phyloP scores from a whole-genome alignment of 2,888 invertebrate genomes.

The Branchinecta sandiegonensis region DNA sequence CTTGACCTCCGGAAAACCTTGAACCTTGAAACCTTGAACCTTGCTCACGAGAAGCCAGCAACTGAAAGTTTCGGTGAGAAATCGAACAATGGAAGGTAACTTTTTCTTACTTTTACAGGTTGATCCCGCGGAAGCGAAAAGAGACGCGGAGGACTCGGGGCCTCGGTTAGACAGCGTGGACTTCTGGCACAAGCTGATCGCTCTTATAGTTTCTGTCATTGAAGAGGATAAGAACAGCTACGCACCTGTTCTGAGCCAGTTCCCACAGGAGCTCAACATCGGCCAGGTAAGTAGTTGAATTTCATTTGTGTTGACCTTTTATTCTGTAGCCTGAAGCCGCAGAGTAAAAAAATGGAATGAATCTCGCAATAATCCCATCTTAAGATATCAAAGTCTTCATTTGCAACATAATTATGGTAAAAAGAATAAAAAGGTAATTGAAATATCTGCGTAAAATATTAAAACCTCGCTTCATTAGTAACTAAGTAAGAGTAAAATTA shows the following conservation, averaged over 20 bases:
- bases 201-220: slow-evolving; percentile 91
- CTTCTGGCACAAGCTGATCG: slow-evolving; percentile 96
- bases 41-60: no score
- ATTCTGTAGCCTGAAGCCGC: slow-evolving; percentile 97
- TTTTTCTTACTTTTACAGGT: slow-evolving; percentile 40
- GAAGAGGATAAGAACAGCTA: slow-evolving; percentile 98
- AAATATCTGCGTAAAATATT: no score
- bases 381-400: no score
- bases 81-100: not conserved
- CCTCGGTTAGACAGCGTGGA: slow-evolving; percentile 71
- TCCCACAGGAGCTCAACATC: slow-evolving; percentile 96
- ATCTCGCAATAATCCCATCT: no score
- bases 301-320: slow-evolving; percentile 71
- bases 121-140: slow-evolving; percentile 76
- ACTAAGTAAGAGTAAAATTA: no score
- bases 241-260: slow-evolving; percentile 94
- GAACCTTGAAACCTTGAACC: no score
- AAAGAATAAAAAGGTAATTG: no score
- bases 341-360: slow-evolving; percentile 31
- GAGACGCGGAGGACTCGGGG: slow-evolving; percentile 57
- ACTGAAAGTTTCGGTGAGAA: no score
- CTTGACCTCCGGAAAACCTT: no score
- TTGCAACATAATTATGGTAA: no score
- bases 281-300: slow-evolving; percentile 51
- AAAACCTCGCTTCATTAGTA: no score